Conservation (phyloP, 2,113 vertebrate species). For the Phoenicopterus ruber region DNA sequence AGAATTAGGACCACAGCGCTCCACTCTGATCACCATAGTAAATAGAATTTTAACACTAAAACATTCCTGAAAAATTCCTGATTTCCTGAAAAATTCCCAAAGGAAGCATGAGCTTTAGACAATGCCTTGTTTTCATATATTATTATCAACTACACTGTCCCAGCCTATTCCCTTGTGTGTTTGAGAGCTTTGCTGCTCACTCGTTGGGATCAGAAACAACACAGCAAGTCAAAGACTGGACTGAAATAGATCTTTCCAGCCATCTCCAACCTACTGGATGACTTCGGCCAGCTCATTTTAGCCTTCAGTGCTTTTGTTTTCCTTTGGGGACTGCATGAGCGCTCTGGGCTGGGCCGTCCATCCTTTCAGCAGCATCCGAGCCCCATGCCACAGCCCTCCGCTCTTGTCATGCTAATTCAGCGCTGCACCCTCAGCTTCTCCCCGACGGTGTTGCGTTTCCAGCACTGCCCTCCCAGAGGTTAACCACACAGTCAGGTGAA, state of each 20-base stretch:
- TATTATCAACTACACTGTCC: neutral
- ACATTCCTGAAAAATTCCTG: neutral
- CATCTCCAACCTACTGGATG: neutral
- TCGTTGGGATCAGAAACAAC: neutral
- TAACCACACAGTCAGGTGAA: neutral
- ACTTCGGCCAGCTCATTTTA: neutral
- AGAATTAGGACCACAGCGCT: neutral
- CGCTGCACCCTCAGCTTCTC: neutral
- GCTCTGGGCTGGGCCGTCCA: neutral
- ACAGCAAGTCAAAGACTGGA: neutral
- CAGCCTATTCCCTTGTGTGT: neutral
- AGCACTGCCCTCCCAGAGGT: neutral
- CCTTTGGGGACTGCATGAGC: neutral
- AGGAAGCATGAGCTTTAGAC: neutral
- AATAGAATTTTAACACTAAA: neutral
- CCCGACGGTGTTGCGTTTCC: fast-evolving
- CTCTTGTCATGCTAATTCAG: fast-evolving
- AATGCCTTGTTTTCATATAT: neutral
- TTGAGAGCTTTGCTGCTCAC: neutral
- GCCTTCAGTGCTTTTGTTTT: neutral
- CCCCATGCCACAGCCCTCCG: fast-evolving
- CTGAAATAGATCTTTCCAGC: neutral
- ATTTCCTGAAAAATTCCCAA: neutral
- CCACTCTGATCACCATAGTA: neutral
- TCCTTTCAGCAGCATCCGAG: neutral